These are phyloP conservation scores for Otocyon megalotis DNA, from an alignment of 2,113 vertebrate species.

Conservation along the genomic window DNA sequence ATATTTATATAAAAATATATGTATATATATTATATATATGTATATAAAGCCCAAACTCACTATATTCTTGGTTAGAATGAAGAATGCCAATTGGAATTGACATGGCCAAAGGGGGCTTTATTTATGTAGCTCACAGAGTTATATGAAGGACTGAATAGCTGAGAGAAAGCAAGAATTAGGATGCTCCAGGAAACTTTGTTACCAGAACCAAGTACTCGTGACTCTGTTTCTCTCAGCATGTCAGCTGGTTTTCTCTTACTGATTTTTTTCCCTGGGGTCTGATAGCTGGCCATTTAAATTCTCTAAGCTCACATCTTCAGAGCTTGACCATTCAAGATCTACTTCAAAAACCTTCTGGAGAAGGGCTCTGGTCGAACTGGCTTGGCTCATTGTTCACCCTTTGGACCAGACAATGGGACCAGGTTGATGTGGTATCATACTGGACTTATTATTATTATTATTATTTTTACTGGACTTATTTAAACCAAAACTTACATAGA, in stretches of 20 bases:
- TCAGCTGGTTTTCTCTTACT: constrained; percentile 9
- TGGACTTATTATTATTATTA: neutral
- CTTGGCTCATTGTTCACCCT: neutral
- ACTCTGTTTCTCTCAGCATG: neutral
- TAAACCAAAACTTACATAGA: neutral
- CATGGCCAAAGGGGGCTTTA: neutral
- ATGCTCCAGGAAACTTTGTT: neutral
- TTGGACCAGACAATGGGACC: neutral
- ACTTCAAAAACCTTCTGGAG: neutral
- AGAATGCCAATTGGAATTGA: neutral
- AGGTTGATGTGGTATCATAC: neutral
- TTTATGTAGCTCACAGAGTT: neutral
- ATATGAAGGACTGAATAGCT: neutral
- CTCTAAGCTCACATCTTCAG: neutral
- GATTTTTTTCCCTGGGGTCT: neutral
- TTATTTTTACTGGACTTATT: neutral
- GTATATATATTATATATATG: neutral
- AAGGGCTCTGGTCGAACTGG: neutral
- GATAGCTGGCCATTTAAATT: neutral
- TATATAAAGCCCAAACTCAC: neutral
- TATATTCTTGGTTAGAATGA: neutral
- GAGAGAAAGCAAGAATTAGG: neutral
- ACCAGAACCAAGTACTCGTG: neutral
- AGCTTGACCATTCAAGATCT: neutral
- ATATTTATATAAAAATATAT: too few species aligned